Base-by-base conservation (phyloP, 2,797 vertebrate species). In the Ctenopoma kingsleyae region DNA sequence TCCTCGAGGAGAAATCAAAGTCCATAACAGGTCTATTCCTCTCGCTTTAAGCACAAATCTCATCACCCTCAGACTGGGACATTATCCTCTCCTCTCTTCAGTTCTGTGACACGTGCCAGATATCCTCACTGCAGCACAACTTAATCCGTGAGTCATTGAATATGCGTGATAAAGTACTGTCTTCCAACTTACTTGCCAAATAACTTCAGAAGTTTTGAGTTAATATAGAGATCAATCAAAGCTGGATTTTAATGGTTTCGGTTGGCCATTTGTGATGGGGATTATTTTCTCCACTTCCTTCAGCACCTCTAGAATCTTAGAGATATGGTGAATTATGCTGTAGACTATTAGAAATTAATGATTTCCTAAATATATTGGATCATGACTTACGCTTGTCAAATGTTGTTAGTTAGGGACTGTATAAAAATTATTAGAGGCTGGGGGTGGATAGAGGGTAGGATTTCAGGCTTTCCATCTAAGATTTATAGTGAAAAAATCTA, bases 141-240 rank as follows among this genome's bases (percentile, higher is more conserved):
- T 82, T 86, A 87, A 84, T 83, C 78, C 74, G 22, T 19, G 66
- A 78, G 62, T 83, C 71, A 67, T 36, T 71, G 69, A 78, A 68
- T 13, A 22, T 35, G 60, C 46, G n/a, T n/a, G 69, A 79, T 74
- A 69, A 84, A 77, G 71, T 22, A 19, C 55, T 4, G 50, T 64
- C 82, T 49, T 46, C 67, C 67, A 64, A 50, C 69, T 67, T 66
- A 52, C 74, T 17, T 7, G 35, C 74, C 61, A 71, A 65, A 82
- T 66, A 58, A 47, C 67, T 70, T 77, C 59, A 52, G 56, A 22
- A 32, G 63, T 47, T 70, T 76, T 80, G 27, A 69, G 67, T 70
- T 68, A 76, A 71, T 72, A 57, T n/a, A 53, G 30, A 67, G 67
- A 81, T 86, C 59, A 68, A 70, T 87, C 74, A 83, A 53, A 84